Base-by-base conservation (phyloP, 2,113 vertebrate species). In the Cololabis saira region DNA sequence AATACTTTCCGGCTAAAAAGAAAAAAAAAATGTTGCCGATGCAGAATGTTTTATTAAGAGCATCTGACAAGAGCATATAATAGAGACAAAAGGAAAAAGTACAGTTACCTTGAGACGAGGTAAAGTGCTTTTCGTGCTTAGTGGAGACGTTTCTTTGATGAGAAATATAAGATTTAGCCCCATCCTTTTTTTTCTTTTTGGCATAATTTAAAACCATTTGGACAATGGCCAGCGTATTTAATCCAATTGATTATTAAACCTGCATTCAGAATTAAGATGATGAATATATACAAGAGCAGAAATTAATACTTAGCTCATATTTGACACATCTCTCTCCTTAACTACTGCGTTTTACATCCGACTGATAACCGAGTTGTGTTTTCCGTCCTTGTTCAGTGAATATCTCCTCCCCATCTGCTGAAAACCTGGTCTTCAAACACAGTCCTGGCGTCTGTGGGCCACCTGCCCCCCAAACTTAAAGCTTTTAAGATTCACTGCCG, bases 51-150 rank as follows among this genome's bases (percentile, higher is more conserved):
- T 27, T 44, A 44, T 13, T 54, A 21, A 54, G 18, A 65, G 15
- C 24, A 27, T 27, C 24, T 27, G 24, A 27, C 24, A 27, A 27
- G 24, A 27, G 24, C 5, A 5, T 27, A 27, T 27, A 27, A 27
- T 27, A 27, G 24, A 27, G 24, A 27, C 24, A 27, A 43, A 55
- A 40, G 48, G 48, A 61, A 52, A 24, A 44, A 43, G 44, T 45
- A 4, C 24, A 24, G 40, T 0, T 58, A 72, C 70, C 70, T 72
- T 72, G 61, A 64, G 63, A 51, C 24, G 33, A 5, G 51, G 44
- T 30, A 15, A n/a, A 10, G 42, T 43, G 18, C 27, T 56, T 71
- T 56, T 18, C 16, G 9, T 24, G 17, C 27, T 64, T 12, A 8
- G 15, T 42, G 15, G 30, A 33, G 19, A 33, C 17, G 62, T 27